Evolutionary conservation across 23 tunicate species (phyloP).

Genomic region (Pegea sp.): DNA sequence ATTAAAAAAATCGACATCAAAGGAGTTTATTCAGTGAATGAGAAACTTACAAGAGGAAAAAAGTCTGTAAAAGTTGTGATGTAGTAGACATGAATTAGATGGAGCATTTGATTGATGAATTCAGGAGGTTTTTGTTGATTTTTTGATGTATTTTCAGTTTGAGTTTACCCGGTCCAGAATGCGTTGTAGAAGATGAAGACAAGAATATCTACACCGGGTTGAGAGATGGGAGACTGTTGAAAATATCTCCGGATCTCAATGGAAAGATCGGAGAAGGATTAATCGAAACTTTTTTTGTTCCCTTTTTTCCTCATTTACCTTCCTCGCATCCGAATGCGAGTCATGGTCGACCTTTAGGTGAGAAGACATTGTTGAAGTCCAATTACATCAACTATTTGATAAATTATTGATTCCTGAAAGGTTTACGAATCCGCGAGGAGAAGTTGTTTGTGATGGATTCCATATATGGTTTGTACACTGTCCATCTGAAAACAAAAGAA

Average conservation of each 20-base stretch:
- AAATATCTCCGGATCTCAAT: slow-evolving; percentile 4
- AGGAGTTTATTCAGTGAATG: not conserved
- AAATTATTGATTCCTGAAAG: slow-evolving; percentile 6
- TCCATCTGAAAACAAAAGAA: slow-evolving; percentile 6
- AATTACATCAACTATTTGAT: no score
- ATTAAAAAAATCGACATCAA: not conserved
- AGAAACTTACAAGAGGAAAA: not conserved
- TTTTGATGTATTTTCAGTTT: not conserved
- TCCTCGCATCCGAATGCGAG: not conserved
- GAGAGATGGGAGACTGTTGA: slow-evolving; percentile 8
- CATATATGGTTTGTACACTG: slow-evolving; percentile 17
- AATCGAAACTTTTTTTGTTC: not conserved
- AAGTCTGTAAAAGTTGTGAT: no score
- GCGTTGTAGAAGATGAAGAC: slow-evolving; percentile 7
- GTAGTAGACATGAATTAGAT: no score
- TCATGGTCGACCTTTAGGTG: slow-evolving; percentile 20
- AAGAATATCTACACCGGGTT: slow-evolving; percentile 17
- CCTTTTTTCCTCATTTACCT: not conserved
- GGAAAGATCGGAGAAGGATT: slow-evolving; percentile 8
- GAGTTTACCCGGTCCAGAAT: slow-evolving; percentile 9
- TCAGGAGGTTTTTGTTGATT: no score
- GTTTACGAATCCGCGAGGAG: slow-evolving; percentile 12
- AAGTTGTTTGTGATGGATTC: slow-evolving; percentile 43
- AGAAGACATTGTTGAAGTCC: no score
- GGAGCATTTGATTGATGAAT: no score